These are phyloP conservation scores for Cephonodes hylas DNA, from an alignment of 2,888 invertebrate species.

Conservation along the genomic window DNA sequence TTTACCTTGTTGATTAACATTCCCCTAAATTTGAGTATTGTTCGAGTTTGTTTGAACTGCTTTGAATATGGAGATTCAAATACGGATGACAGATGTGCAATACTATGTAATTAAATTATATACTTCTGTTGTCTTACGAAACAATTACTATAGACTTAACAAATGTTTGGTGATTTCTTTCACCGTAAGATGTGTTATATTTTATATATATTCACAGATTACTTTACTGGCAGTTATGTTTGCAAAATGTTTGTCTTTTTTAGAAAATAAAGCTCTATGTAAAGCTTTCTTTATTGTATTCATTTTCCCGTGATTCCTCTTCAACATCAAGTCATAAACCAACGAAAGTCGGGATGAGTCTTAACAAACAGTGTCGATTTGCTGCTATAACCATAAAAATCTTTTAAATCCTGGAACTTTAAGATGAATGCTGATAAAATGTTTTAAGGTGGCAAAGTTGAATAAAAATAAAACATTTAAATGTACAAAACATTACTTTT, in stretches of 20 bases:
- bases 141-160: background rate
- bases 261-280: slow-evolving; percentile 45
- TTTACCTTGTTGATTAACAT: background rate
- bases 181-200: background rate
- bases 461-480: background rate
- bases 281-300: slow-evolving; percentile 15
- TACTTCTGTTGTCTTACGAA: background rate
- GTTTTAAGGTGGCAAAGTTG: too few relatives aligned
- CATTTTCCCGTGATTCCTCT: too few relatives aligned
- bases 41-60: background rate
- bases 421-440: too few relatives aligned
- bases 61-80: background rate
- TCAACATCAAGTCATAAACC: too few relatives aligned
- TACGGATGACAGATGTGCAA: background rate
- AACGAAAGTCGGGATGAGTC: too few relatives aligned
- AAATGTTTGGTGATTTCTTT: background rate
- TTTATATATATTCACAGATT: slow-evolving; percentile 16
- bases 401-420: too few relatives aligned
- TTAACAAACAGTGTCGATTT: too few relatives aligned
- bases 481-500: slow-evolving; percentile 17
- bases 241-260: slow-evolving; percentile 41
- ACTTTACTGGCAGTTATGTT: slow-evolving; percentile 33
- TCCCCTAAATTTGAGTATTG: background rate
- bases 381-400: too few relatives aligned
- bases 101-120: background rate